A percentile compares a stretch with the other conserved stretches of the same genome.
Conservation (phyloP, 1,140 invertebrate species). For the Heliconius melpomene region DNA sequence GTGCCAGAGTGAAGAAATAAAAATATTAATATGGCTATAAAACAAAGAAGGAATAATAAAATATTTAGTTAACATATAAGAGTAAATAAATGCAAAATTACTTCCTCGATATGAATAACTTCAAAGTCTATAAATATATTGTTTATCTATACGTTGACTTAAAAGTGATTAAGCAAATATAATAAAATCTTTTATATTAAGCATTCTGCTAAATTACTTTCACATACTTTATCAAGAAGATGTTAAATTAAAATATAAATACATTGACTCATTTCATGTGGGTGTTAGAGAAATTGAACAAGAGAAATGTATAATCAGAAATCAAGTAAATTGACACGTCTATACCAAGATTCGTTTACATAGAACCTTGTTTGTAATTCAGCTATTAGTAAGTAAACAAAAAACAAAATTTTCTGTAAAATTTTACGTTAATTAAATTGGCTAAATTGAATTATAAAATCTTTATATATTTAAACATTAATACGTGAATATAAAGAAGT, state of each 20-base stretch:
- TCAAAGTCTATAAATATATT: background rate
- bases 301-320: background rate
- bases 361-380: background rate
- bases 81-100: too few relatives aligned
- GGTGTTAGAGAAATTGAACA: constrained; percentile 1
- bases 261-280: background rate
- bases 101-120: too few relatives aligned
- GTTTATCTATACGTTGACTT: background rate
- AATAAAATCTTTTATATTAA: background rate
- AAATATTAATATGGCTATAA: too few relatives aligned
- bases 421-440: background rate
- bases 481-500: background rate
- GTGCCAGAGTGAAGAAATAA: too few relatives aligned
- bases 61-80: too few relatives aligned
- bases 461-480: background rate
- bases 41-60: too few relatives aligned
- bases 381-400: background rate
- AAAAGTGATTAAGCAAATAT: background rate
- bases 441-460: background rate
- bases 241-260: background rate
- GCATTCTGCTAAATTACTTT: background rate
- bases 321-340: background rate
- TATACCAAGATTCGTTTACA: background rate
- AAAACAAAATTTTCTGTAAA: background rate
- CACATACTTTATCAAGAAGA: background rate